phyloP scores from a whole-genome alignment of 2,888 invertebrate genomes.

The Tinea semifulvella region DNA sequence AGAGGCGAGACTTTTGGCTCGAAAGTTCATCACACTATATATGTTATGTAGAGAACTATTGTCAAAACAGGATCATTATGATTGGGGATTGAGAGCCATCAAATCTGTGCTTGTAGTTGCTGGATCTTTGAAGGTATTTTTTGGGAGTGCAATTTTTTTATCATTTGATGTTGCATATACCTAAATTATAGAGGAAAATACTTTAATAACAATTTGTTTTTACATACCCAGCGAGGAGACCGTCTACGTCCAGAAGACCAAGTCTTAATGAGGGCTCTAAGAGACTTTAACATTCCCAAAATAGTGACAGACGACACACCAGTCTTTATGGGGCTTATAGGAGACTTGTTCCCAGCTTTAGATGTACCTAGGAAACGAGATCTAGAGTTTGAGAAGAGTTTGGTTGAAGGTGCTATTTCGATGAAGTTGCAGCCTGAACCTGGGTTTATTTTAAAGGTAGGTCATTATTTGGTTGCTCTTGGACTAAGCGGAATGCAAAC shows the following conservation, averaged over 20 bases:
- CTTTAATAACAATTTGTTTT: slow-evolving; percentile 1
- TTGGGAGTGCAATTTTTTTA: too few relatives aligned
- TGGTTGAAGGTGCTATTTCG: slow-evolving; percentile 80
- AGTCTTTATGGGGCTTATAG: slow-evolving; percentile 93
- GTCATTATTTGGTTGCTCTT: background rate
- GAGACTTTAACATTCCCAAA: slow-evolving; percentile 95
- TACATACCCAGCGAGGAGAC: slow-evolving; percentile 76
- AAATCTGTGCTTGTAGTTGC: slow-evolving; percentile 96
- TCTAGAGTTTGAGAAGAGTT: slow-evolving; percentile 82
- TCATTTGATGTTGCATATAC: too few relatives aligned
- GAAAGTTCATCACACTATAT: slow-evolving; percentile 94
- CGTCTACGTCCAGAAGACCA: slow-evolving; percentile 86
- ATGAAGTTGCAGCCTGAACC: slow-evolving; percentile 91
- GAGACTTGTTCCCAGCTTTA: slow-evolving; percentile 90
- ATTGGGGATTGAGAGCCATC: slow-evolving; percentile 95
- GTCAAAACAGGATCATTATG: slow-evolving; percentile 96
- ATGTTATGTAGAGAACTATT: slow-evolving; percentile 87
- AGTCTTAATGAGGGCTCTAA: slow-evolving; percentile 90
- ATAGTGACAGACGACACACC: slow-evolving; percentile 92
- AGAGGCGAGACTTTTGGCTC: slow-evolving; percentile 87
- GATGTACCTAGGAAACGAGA: slow-evolving; percentile 91
- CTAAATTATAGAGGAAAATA: too few relatives aligned
- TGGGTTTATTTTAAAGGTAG: slow-evolving; percentile 83
- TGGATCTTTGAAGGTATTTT: slow-evolving; percentile 81
- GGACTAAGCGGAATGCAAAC: too few relatives aligned